Evolutionary conservation across 2,113 vertebrate species (phyloP).

Genomic region (Capreolus pygargus): DNA sequence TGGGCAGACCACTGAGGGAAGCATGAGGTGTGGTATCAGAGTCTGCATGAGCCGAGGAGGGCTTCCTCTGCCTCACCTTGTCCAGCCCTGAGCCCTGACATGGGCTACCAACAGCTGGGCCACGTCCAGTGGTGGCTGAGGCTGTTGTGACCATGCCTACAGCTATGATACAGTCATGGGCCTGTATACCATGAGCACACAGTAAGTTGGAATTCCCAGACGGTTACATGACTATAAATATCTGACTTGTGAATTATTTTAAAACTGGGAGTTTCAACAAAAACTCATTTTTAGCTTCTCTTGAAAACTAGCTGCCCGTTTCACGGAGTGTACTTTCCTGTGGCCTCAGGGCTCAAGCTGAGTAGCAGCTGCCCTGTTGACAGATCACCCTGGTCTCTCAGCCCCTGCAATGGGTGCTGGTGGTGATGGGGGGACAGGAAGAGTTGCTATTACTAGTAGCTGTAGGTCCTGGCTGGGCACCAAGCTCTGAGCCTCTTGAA

Average conservation of each 20-base stretch:
- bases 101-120: background rate
- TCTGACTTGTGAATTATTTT: background rate
- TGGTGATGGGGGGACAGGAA: background rate
- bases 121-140: background rate
- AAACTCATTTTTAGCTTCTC: conserved; percentile 25
- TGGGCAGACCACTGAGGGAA: background rate
- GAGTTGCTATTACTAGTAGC: background rate
- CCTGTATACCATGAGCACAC: background rate
- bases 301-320: background rate
- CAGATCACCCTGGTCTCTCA: background rate
- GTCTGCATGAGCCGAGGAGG: background rate
- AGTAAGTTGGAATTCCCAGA: background rate
- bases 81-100: background rate
- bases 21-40: background rate
- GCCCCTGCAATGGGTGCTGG: background rate
- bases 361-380: background rate
- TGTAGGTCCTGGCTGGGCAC: background rate
- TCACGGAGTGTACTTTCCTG: background rate
- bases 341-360: background rate
- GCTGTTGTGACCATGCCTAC: background rate
- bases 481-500: background rate
- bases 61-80: background rate
- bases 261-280: background rate
- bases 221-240: background rate
- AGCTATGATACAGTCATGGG: background rate